Evolutionary conservation across 2,113 vertebrate genomes (phyloP), one percentile per base, ranked within the genome.

Genomic region (Phyllostomus discolor): DNA sequence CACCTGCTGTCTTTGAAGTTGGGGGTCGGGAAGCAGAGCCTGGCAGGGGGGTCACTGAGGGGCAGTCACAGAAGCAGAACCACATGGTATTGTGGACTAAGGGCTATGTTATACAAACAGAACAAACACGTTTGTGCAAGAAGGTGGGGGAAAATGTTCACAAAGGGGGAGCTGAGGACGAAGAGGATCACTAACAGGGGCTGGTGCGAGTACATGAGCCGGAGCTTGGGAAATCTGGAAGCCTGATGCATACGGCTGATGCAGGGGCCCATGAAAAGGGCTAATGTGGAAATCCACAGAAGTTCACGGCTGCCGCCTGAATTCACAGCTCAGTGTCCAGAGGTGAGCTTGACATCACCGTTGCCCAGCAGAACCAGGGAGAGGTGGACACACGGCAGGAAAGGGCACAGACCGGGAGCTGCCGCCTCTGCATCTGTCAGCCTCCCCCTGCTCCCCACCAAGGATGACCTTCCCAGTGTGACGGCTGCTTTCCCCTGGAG

Each of bases 11-110:
- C 19, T 88, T 43, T 46, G 48, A 52, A 48, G 24, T 19, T 0
- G 5, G 11, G 70, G 35, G 28, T 64, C 24, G 24, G 54, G 22
- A 22, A 9, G 43, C 10, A 19, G 46, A 57, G 41, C 54, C 48
- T 14, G 26, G 4, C n/a, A 4, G 31, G 7, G 59, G 48, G 38
- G 4, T 70, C 67, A 0, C 8, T 1, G 24, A 38, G 19, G 50
- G 41, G 70, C 7, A 5, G 35, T 31, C 15, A 1, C 0, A 11
- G 72, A 57, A 84, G 41, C 26, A 70, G 72, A 88, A 14, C 5
- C 15, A 1, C 0, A 0, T 0, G 12, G 70, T 15, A 10, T 17
- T 24, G 2, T 16, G 35, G 66, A 62, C 41, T 35, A 31, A 26
- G 16, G 5, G 7, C 5, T 6, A 3, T 0, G 0, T 57, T 46